Evolutionary conservation across 2,888 invertebrate species (phyloP).

Genomic region (Apotomis capreana): DNA sequence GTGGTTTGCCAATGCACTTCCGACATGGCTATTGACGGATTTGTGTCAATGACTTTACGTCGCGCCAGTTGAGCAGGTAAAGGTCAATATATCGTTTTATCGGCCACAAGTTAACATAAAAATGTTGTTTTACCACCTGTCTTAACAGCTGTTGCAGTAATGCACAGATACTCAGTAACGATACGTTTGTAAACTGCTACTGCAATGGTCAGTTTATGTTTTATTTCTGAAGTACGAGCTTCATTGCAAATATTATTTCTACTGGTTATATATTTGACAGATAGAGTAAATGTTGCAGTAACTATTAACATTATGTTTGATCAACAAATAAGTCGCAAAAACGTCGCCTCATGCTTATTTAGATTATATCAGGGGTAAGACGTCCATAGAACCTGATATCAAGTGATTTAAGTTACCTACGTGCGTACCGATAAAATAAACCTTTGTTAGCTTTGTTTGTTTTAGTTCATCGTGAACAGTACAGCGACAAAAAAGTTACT

Average conservation of each 20-base stretch:
- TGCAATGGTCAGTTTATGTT: neutral
- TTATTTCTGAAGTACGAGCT: neutral
- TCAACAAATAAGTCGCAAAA: neutral
- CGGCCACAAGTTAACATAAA: conserved; percentile 31
- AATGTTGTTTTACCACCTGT: conserved; percentile 19
- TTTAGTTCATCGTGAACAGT: no score
- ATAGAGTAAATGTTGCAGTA: neutral
- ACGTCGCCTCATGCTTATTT: neutral
- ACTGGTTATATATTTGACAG: neutral
- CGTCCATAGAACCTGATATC: no score
- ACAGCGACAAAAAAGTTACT: no score
- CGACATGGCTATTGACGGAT: conserved; percentile 56
- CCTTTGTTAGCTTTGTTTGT: no score
- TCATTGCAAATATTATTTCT: neutral
- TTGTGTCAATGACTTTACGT: conserved; percentile 64
- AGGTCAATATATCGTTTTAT: conserved; percentile 54
- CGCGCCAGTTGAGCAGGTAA: conserved; percentile 44
- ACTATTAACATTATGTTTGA: neutral
- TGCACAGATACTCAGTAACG: neutral
- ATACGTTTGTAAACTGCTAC: neutral
- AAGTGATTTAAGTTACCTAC: no score
- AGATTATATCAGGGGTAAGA: neutral
- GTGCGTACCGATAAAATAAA: no score
- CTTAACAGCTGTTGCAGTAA: conserved; percentile 1
- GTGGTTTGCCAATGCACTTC: conserved; percentile 52